Base-by-base conservation (phyloP, 92 coral and sea anemone genomes). In the Metridium senile region DNA sequence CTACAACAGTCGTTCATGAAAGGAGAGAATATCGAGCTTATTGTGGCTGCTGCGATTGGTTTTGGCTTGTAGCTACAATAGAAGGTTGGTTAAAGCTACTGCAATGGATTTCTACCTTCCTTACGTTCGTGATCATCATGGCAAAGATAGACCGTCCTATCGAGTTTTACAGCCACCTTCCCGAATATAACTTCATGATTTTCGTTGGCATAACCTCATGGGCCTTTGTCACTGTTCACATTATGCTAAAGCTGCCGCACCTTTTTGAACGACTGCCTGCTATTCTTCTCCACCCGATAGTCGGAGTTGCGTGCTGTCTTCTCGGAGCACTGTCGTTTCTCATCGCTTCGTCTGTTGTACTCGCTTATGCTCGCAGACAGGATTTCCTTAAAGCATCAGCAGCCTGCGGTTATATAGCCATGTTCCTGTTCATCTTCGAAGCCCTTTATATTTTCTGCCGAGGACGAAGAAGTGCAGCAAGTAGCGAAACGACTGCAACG, bases 31-130 rank as follows among this genome's bases (percentile, higher is more conserved):
- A 81, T 18, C 43, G 85, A 58, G 61, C 31, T 6, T 82, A 66
- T 27, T 91, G 91, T 75, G 61, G 58, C 0, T 82, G 81, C 33
- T 91, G 97, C 51, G 91, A 91, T 72, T 33, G 62, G 33, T 33
- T 78, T 68, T 91, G 97, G 97, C 72, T 88, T 53, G 72, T 91
- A 53, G 89, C 84, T 23, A 91, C 87, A 7, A 74, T 66, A 29
- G 97, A 91, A 67, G 97, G 97, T 22, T 79, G 89, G 87, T 80
- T 85, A 19, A 91, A 91, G 74, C 66, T 91, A 56, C 66, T 91
- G 26, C 78, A 91, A 63, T 87, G 86, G 46, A 52, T 88, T 46
- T 53, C 83, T 65, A 89, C 93, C 33, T 83, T 91, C 43, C 85
- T 91, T 17, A 78, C 97, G 53, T 91, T 88, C 71, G 84, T 83